Evolutionary conservation across 2,888 invertebrate species (phyloP).

Genomic region (Brachypalpus laphriformis): DNA sequence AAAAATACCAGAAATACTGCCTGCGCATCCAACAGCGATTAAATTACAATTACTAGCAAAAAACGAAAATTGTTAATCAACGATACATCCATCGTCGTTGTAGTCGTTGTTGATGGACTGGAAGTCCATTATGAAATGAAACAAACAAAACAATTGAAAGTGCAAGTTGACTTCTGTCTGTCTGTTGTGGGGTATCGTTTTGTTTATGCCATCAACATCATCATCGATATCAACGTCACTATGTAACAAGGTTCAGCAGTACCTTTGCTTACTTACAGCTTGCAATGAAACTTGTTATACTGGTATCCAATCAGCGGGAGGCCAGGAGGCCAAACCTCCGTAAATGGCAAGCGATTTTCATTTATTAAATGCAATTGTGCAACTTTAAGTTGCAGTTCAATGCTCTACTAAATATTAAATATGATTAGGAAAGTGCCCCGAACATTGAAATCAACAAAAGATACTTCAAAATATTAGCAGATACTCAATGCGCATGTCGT

Average conservation of each 20-base stretch:
- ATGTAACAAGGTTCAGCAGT: conserved; percentile 52
- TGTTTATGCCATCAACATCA: neutral
- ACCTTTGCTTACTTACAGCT: neutral
- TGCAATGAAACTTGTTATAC: conserved; percentile 37
- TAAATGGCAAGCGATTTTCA: conserved; percentile 30
- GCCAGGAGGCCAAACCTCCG: neutral
- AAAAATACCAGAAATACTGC: conserved; percentile 13
- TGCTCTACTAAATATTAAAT: conserved; percentile 47
- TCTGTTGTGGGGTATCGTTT: neutral
- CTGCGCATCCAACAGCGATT: conserved; percentile 39
- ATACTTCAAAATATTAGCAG: conserved; percentile 16
- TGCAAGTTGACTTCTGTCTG: neutral
- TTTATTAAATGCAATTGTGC: conserved; percentile 30
- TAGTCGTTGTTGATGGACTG: neutral
- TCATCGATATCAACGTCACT: conserved; percentile 10
- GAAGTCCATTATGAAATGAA: neutral
- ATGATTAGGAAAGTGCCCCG: conserved; percentile 23
- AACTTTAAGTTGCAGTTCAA: conserved; percentile 46
- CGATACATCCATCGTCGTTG: neutral
- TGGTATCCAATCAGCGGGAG: neutral
- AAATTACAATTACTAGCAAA: conserved; percentile 45
- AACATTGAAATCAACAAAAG: conserved; percentile 46
- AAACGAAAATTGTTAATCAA: neutral
- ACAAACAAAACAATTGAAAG: neutral
- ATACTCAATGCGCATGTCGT: conserved; percentile 42